phyloP scores from a whole-genome alignment of 2,888 invertebrate species.

The Acronicta aceris region DNA sequence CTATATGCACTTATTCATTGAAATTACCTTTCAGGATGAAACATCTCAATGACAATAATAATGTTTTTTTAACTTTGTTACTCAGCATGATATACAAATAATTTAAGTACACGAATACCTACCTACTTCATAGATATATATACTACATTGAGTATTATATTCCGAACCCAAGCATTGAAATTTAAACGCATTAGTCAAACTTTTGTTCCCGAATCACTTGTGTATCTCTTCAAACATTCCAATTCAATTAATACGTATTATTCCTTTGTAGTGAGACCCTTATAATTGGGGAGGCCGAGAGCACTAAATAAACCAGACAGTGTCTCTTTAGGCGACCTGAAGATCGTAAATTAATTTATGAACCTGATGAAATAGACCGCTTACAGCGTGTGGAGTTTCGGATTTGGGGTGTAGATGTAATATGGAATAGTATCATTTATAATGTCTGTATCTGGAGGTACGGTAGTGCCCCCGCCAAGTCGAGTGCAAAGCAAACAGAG shows the following conservation, averaged over 20 bases:
- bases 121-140: no score
- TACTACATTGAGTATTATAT: no score
- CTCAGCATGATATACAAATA: no score
- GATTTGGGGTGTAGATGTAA: background rate
- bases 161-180: background rate
- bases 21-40: no score
- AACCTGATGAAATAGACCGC: conserved; percentile 13
- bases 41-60: no score
- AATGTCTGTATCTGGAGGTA: no score
- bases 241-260: conserved; percentile 23
- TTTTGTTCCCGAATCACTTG: conserved; percentile 12
- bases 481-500: no score
- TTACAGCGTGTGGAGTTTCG: conserved; percentile 1
- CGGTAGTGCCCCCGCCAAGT: no score
- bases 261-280: conserved; percentile 24
- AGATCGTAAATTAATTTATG: conserved; percentile 28
- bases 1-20: no score
- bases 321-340: conserved; percentile 16
- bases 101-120: no score
- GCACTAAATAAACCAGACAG: conserved; percentile 28
- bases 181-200: conserved; percentile 5
- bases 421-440: no score
- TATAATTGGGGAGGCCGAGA: conserved; percentile 6
- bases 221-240: conserved; percentile 4
- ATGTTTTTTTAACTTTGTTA: no score